Evolutionary conservation across 64 coral and sea anemone species (phyloP), one percentile per base, ranked within the genome.

Genomic region (Orbicella faveolata): DNA sequence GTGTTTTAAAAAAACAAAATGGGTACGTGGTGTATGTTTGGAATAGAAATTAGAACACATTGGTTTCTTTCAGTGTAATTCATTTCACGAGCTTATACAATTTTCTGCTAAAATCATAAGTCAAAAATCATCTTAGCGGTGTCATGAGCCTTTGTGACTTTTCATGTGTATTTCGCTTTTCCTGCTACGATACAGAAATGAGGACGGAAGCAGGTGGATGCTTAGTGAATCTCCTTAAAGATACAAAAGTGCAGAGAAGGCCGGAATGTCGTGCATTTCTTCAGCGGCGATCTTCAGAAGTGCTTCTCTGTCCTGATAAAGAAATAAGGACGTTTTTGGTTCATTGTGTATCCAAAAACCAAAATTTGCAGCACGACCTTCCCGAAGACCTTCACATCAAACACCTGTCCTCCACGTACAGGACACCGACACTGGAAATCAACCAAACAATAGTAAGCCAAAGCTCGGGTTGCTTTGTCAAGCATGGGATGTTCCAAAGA

Each of bases 361-460:
- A 30, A 68, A 21, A 15, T 51, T 44, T 12, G 2, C 36, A n/a
- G 21, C 6, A 17, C 1, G 18, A 23, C 9, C 64, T 85, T 85
- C 37, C 36, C n/a, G 3, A 12, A 33, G 39, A 70, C 9, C 37
- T 11, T 0, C 82, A 85, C 68, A 85, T 4, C 19, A 66, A 85
- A 13, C 82, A 72, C 23, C 20, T 85, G 36, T 69, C 37, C 21
- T 85, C 37, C 9, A 39, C 1, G 10, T 70, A 85, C 63, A 37
- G 21, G n/a, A 85, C 65, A 17, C 82, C 26, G 8, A 53, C 63
- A 15, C 37, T 85, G 19, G 82, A 85, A 48, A 85, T 85, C 64
- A 72, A 70, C 11, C 15, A 26, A 2, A 52, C 63, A 15, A 85
- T 21, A 9, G 33, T 85, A 41, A 39, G 35, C 36, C 63, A 70